Conservation (phyloP, 2,113 vertebrate species). For the Solea senegalensis region DNA sequence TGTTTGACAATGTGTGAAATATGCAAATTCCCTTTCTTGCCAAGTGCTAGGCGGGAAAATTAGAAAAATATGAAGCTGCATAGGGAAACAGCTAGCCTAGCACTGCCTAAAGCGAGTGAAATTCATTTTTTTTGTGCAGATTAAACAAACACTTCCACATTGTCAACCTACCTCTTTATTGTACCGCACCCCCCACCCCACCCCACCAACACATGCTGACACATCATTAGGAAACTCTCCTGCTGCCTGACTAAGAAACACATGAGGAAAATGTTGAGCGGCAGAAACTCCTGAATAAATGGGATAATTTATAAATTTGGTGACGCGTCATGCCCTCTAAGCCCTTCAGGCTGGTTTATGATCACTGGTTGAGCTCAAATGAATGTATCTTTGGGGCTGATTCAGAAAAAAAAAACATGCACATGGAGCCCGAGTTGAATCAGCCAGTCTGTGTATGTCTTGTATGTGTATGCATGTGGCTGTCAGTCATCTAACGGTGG, state of each 20-base stretch:
- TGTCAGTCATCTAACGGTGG: slow-evolving; percentile 67
- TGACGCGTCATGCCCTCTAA: slow-evolving; percentile 57
- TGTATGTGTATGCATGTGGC: slow-evolving; percentile 38
- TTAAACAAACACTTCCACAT: slow-evolving; percentile 24
- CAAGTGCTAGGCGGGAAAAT: slow-evolving; percentile 11
- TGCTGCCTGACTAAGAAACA: slow-evolving; percentile 42
- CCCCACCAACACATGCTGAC: slow-evolving; percentile 6
- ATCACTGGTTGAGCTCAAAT: slow-evolving; percentile 56
- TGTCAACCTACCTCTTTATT: slow-evolving; percentile 9
- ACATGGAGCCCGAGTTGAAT: slow-evolving; percentile 61
- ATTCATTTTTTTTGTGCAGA: not conserved
- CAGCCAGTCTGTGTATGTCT: slow-evolving; percentile 63
- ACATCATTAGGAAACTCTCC: slow-evolving; percentile 35
- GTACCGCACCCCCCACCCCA: not conserved
- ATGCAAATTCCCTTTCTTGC: not conserved
- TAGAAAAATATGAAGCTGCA: not conserved
- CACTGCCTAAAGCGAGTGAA: not conserved
- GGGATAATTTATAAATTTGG: slow-evolving; percentile 64
- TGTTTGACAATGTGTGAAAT: slow-evolving; percentile 4
- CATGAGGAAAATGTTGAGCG: slow-evolving; percentile 47
- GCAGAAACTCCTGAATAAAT: slow-evolving; percentile 60
- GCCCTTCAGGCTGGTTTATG: slow-evolving; percentile 67
- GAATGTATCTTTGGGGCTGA: slow-evolving; percentile 68
- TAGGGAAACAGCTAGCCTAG: not conserved
- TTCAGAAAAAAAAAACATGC: slow-evolving; percentile 50